Conservation (phyloP, 2,888 invertebrate genomes). For the Xylocampa areola region DNA sequence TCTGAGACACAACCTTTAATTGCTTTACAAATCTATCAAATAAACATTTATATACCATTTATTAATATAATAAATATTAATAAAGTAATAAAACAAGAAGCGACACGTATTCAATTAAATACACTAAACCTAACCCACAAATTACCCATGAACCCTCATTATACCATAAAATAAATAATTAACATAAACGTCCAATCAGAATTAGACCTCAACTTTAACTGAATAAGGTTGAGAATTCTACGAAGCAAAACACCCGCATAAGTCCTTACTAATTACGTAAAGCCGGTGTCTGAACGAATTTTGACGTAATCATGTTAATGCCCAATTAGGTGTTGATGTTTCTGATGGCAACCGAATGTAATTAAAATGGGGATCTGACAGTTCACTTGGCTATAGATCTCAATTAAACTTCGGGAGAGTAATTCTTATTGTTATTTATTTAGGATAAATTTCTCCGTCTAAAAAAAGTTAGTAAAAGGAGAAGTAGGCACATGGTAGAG, state of each 20-base stretch:
- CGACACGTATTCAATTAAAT: conserved; percentile 52
- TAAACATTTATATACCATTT: conserved; percentile 26
- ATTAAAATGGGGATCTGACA: conserved; percentile 24
- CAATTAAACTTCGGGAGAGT: neutral
- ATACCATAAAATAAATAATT: conserved; percentile 53
- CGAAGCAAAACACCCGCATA: conserved; percentile 36
- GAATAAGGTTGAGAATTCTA: conserved; percentile 18
- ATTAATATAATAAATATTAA: conserved; percentile 41
- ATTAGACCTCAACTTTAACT: rapidly evolving
- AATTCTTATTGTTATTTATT: neutral
- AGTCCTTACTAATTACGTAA: conserved; percentile 38
- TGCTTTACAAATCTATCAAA: no score
- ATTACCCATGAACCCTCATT: conserved; percentile 46
- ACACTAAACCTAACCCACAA: conserved; percentile 45
- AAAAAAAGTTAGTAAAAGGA: no score
- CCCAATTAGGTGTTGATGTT: conserved; percentile 47
- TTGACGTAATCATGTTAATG: conserved; percentile 47
- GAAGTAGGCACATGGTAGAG: no score
- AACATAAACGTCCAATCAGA: conserved; percentile 1
- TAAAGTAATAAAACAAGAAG: conserved; percentile 23
- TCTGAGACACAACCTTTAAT: no score
- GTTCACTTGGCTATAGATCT: conserved; percentile 11
- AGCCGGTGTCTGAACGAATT: conserved; percentile 41
- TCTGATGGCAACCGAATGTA: conserved; percentile 33
- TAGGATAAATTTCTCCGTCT: neutral